Evolutionary conservation across 1,140 invertebrate species (phyloP).

Genomic region (Drosophila lowei): DNA sequence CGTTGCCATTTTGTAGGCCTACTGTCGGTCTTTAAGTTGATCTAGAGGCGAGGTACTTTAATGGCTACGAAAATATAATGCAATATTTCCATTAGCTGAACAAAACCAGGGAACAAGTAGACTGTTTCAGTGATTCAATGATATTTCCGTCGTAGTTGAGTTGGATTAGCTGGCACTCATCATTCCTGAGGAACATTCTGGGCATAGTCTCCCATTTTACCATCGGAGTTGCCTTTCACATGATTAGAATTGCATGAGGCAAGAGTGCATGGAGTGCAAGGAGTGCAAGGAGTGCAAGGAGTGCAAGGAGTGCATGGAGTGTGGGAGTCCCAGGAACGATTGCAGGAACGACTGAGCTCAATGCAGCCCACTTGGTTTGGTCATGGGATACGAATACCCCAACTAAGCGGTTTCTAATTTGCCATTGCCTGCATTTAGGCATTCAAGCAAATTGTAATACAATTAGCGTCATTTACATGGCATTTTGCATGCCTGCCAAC

Average conservation of each 20-base stretch:
- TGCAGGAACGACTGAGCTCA: slow-evolving; percentile 13
- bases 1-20: slow-evolving; percentile 7
- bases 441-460: slow-evolving; percentile 81
- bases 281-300: background rate
- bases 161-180: too few relatives aligned
- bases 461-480: slow-evolving; percentile 79
- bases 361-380: slow-evolving; percentile 19
- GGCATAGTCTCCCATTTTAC: slow-evolving; percentile 41
- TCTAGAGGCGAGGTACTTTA: background rate
- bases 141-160: too few relatives aligned
- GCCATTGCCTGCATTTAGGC: slow-evolving; percentile 71
- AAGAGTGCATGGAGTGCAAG: slow-evolving; percentile 19
- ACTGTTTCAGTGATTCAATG: background rate
- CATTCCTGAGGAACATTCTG: background rate
- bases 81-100: background rate
- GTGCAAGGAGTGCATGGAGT: background rate
- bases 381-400: slow-evolving; percentile 51
- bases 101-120: background rate
- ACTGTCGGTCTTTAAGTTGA: background rate
- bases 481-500: slow-evolving; percentile 35
- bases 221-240: slow-evolving; percentile 9
- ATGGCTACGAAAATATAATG: too few relatives aligned
- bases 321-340: slow-evolving; percentile 26
- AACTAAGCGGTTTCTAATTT: slow-evolving; percentile 79
- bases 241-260: slow-evolving; percentile 61